A percentile compares a stretch with the other conserved stretches of the same genome.
phyloP scores from a whole-genome alignment of 2,113 vertebrate species.

The Muntiacus reevesi region DNA sequence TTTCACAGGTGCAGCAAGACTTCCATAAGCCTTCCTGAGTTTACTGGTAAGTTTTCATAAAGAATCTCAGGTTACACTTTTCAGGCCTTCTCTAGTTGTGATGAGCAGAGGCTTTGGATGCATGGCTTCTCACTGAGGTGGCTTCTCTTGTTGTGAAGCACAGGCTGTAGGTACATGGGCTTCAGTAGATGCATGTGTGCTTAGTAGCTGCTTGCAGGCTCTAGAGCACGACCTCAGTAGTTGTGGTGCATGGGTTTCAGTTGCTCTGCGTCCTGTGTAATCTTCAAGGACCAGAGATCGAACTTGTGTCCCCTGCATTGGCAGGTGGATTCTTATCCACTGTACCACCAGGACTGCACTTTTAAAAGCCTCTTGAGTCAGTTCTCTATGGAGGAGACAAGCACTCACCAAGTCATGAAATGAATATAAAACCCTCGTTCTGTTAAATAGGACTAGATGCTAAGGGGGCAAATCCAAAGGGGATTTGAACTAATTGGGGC shows the following conservation, averaged over 20 bases:
- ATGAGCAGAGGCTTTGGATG: not conserved
- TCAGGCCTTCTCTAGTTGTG: not conserved
- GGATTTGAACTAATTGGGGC: not conserved
- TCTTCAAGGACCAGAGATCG: not conserved
- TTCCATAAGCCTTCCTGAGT: not conserved
- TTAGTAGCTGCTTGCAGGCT: not conserved
- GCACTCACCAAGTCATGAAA: not conserved
- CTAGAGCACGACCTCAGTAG: not conserved
- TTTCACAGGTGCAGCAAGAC: not conserved
- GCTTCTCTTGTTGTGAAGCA: not conserved
- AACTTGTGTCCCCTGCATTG: not conserved
- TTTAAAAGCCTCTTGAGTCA: not conserved
- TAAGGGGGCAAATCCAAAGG: not conserved
- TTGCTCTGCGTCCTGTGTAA: not conserved
- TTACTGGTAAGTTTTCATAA: not conserved
- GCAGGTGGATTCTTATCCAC: too few relatives aligned
- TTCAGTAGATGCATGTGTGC: rapidly evolving
- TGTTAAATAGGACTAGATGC: not conserved
- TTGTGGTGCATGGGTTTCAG: not conserved
- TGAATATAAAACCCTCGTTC: not conserved
- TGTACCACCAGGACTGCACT: not conserved
- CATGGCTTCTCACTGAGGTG: not conserved
- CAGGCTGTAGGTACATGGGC: not conserved
- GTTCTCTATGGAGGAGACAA: not conserved
- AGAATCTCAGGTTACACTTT: not conserved